These are phyloP conservation scores for Drosophila watanabei DNA, from an alignment of 1,140 invertebrate species.

Conservation along the genomic window DNA sequence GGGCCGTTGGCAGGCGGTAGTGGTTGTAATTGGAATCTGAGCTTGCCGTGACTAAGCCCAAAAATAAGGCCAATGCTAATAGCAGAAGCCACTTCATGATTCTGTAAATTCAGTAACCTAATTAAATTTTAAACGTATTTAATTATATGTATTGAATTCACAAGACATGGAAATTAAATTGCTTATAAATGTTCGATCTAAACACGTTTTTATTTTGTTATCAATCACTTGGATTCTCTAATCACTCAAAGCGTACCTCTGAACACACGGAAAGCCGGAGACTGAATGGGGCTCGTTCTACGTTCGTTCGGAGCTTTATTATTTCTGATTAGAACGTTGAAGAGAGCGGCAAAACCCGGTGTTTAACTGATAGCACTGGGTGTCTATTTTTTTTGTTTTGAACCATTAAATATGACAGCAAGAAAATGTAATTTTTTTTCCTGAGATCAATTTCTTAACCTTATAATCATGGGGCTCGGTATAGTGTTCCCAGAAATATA, in stretches of 20 bases:
- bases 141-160: not conserved
- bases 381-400: not conserved
- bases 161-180: not conserved
- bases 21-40: conserved; percentile 47
- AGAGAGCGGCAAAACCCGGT: not conserved
- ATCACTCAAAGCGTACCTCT: not conserved
- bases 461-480: not conserved
- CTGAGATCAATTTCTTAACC: not conserved
- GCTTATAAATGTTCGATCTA: too few species aligned
- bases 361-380: not conserved
- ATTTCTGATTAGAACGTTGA: not conserved
- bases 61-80: conserved; percentile 30
- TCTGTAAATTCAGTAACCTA: conserved; percentile 18
- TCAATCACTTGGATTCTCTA: not conserved
- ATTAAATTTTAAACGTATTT: not conserved
- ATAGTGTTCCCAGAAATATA: too few species aligned
- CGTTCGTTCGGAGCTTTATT: not conserved
- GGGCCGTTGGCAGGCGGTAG: conserved; percentile 88
- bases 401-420: not conserved
- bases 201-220: not conserved
- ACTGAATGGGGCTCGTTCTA: conserved; percentile 2
- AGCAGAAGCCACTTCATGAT: conserved; percentile 57
- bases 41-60: conserved; percentile 22
- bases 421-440: not conserved
- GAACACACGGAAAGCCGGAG: not conserved